Evolutionary conservation across 2,113 vertebrate species (phyloP), one percentile per base, ranked within the genome.

Genomic region (Tricholaema leucomelas): DNA sequence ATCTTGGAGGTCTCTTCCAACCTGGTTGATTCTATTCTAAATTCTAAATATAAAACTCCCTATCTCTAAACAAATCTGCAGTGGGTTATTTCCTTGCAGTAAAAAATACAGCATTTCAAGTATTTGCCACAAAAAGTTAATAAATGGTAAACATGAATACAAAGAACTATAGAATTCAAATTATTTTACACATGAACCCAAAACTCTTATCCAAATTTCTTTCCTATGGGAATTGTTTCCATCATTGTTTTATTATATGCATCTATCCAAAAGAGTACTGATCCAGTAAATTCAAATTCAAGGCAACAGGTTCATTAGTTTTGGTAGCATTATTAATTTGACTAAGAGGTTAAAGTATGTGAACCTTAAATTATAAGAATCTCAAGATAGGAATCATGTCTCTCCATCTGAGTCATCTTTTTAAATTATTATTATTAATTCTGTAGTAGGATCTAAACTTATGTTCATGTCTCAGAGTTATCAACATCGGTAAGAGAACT

Each of bases 271-370:
- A 84, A 79, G 50, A 78, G 35, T 61, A 93, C 87, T 81, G 87
- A 91, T 91, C 81, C 74, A 27, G 91, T 91, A 96, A 95, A 94
- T 91, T 75, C 75, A 87, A 88, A 92, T 96, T 94, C 92, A 88
- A 88, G 89, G 94, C 91, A 96, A 78, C 9, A 58, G 44, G 95
- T 87, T 94, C 58, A 94, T 95, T 94, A 95, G 58, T 50, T 81
- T 76, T 78, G 85, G 54, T 65, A 87, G 55, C 19, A 69, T 85
- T 78, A 84, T 64, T 88, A 91, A 95, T 94, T 93, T 94, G 78
- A 87, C 91, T 91, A 92, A 58, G 50, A 92, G 78, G 63, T 87
- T 95, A 79, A 94, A 92, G 63, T 79, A 94, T 50, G 78, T 65
- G 89, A 93, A 92, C 74, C 81, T 79, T 76, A 83, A 83, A 83